Evolutionary conservation across 37 sponge, comb jelly and placozoan species (phyloP).

Genomic region (Cliona cf. orientalis): DNA sequence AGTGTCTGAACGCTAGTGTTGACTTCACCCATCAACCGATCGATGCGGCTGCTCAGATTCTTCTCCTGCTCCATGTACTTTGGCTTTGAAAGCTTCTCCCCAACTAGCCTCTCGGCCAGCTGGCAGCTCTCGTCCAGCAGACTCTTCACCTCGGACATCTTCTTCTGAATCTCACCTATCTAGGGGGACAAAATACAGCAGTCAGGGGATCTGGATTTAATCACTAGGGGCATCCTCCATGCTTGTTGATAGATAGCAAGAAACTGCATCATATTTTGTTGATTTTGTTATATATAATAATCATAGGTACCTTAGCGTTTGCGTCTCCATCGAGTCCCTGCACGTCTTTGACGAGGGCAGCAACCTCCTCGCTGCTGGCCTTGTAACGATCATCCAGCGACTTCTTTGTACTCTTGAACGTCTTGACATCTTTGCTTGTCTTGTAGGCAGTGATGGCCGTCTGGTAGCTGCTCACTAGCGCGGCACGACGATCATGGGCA

Average conservation of each 20-base stretch:
- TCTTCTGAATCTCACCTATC: slow-evolving; percentile 55
- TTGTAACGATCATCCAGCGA: slow-evolving; percentile 47
- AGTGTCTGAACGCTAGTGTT: slow-evolving; percentile 16
- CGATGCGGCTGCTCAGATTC: neutral
- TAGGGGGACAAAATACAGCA: neutral
- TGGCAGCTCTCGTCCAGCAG: slow-evolving; percentile 26
- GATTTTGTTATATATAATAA: too few species aligned
- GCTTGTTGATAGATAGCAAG: too few species aligned
- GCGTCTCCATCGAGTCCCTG: slow-evolving; percentile 35
- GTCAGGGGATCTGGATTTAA: too few species aligned
- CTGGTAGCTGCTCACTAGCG: slow-evolving; percentile 24
- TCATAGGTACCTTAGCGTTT: slow-evolving; percentile 45
- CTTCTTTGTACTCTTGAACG: slow-evolving; percentile 48
- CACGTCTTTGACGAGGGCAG: slow-evolving; percentile 31
- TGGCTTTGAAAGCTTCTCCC: slow-evolving; percentile 9
- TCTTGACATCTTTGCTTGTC: slow-evolving; percentile 56
- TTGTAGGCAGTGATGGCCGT: slow-evolving; percentile 53
- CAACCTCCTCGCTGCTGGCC: slow-evolving; percentile 8
- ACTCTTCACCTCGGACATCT: slow-evolving; percentile 25
- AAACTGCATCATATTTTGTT: too few species aligned
- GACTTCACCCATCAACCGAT: slow-evolving; percentile 17
- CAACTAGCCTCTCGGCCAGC: slow-evolving; percentile 49
- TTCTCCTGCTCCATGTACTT: slow-evolving; percentile 43
- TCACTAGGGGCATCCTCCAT: too few species aligned
- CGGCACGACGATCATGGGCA: slow-evolving; percentile 27